Base-by-base conservation (phyloP, 2,797 vertebrate genomes). In the Kryptopterus vitreolus region DNA sequence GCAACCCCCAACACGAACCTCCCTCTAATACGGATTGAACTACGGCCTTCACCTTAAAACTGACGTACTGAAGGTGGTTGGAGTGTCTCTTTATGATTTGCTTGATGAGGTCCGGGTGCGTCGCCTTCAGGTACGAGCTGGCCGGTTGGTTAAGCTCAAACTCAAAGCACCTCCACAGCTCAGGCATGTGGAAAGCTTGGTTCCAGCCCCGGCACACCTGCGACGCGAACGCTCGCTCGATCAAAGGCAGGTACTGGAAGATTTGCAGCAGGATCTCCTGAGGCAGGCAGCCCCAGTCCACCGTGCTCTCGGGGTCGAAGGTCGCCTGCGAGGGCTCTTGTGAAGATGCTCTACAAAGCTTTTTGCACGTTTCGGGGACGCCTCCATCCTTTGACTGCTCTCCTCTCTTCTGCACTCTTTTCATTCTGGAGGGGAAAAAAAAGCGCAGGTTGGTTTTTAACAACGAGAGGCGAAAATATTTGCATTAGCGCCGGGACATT, bases 61-160 rank as follows among this genome's bases (percentile, higher is more conserved):
- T 99, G 90, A 99, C 97, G 71, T 98, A 99, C 75, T 99, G 96
- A 82, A 99, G 90, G 88, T 99, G 97, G 86, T 97, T 96, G 87
- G 97, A 97, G 93, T 99, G 97, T 84, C 94, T 96, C 89, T 96
- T 98, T 84, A 99, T 98, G 86, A 98, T 98, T 89, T 99, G 97
- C 87, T 99, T 97, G 88, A 99, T 98, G 52, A 99, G 93, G 71
- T 98, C 97, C 1, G 97, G 97, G 87, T 99, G 97, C 0, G 97
- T 99, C 79, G 97, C 96, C 88, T 96, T 97, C 87, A 99, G 87
- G 84, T 98, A 98, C 8, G 97, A 99, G 3, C 96, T 98, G 35
- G 96, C 96, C 7, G 96, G 96, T 74, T 98, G 97, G 88, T 96
- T 97, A 35, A 99, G 92, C 90, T 99, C 97, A 90, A 99, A 99